phyloP scores from a whole-genome alignment of 30 jellyfish, hydroid and myxozoan species.

The Nemopilema nomurai region DNA sequence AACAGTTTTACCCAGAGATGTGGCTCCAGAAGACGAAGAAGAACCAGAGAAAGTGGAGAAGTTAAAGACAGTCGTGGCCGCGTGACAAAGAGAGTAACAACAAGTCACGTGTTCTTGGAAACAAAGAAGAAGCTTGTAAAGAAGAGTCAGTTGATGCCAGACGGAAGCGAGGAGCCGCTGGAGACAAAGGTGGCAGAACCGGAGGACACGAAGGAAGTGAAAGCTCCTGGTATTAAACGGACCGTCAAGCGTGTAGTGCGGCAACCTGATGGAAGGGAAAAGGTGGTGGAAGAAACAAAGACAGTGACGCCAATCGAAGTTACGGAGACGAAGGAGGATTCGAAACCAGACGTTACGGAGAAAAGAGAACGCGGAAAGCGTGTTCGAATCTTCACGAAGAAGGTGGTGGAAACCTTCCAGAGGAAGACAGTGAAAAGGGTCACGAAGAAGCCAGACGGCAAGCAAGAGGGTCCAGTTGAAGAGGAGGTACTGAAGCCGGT shows the following conservation, averaged over 20 bases:
- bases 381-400: slow-evolving; percentile 54
- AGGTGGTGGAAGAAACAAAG: slow-evolving; percentile 63
- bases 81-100: slow-evolving; percentile 56
- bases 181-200: slow-evolving; percentile 73
- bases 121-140: slow-evolving; percentile 60
- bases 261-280: slow-evolving; percentile 71
- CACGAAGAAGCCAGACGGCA: slow-evolving; percentile 40
- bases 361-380: slow-evolving; percentile 47
- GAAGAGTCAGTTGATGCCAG: slow-evolving; percentile 71
- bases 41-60: slow-evolving; percentile 34
- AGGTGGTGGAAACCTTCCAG: slow-evolving; percentile 68
- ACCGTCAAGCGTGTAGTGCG: slow-evolving; percentile 57
- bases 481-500: slow-evolving; percentile 63
- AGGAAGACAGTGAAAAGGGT: slow-evolving; percentile 38
- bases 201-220: slow-evolving; percentile 59
- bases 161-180: slow-evolving; percentile 74
- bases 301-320: slow-evolving; percentile 63
- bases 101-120: slow-evolving; percentile 66
- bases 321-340: slow-evolving; percentile 55
- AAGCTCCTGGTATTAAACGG: slow-evolving; percentile 47
- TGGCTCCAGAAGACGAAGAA: slow-evolving; percentile 50
- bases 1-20: slow-evolving; percentile 64
- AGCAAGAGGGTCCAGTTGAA: slow-evolving; percentile 59
- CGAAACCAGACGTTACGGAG: slow-evolving; percentile 66
- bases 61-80: slow-evolving; percentile 48